Base-by-base conservation (phyloP, 2,888 invertebrate genomes). In the Drosophila sordidula region DNA sequence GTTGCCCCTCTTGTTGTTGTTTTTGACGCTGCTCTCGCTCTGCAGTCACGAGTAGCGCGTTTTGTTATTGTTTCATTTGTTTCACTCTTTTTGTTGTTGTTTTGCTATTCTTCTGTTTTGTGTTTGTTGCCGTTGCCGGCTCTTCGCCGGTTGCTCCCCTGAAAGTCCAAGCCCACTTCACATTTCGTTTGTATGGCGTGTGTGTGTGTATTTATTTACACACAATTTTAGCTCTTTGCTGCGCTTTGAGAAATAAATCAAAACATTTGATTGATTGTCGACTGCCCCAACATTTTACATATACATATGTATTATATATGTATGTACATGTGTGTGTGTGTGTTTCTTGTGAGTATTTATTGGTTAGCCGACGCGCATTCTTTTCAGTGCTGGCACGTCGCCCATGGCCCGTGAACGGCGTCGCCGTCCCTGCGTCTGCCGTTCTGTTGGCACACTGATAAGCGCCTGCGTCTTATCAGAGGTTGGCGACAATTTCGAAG, bases 81-180 rank as follows among this genome's bases (percentile, higher is more conserved):
- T 47, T 51, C 55, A 41, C 34, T 56, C 45, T n/a, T 32, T 51
- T 58, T 62, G 55, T 64, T 63, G 52, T 47, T 63, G 51, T 55
- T 50, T 29, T 68, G 57, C 44, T 42, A 54, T 62, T 65, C 52
- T 65, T 59, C 49, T 52, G 54, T 79, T 67, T 78, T 78, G 80
- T 56, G 62, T 70, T 75, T 75, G 71, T 71, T 70, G 75, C 18
- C 45, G 54, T 76, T 78, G 85, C 85, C 85, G 80, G 80, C 80
- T 62, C 59, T 75, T 69, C 57, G 78, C 76, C 76, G 70, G 75
- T 56, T 64, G 73, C 67, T 57, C 61, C 63, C 59, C 64, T 41
- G 16, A 45, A 57, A 58, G 26, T 46, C 44, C 49, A 71, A 45
- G 25, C 57, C 36, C 73, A 61, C 49, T 62, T 46, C 29, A 52